Percentiles rank a stretch among this genome's conserved stretches.
Evolutionary conservation across 2,113 vertebrate species (phyloP).

Genomic region (Myotis yumanensis): DNA sequence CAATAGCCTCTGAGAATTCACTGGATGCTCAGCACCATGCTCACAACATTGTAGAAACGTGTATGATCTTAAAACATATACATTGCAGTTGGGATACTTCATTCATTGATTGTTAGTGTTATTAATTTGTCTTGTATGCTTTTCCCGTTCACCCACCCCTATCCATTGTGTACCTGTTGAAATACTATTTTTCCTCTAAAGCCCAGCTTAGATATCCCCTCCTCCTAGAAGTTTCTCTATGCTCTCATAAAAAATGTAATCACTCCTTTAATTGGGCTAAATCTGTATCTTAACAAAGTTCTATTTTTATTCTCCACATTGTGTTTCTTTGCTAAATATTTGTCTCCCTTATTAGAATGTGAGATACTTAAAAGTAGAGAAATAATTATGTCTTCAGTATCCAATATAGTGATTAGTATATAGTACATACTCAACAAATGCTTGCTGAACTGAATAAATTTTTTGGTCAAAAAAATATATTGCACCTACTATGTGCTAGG

Average conservation of each 20-base stretch:
- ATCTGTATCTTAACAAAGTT: neutral
- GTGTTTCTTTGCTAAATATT: constrained; percentile 25
- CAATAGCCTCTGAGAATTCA: neutral
- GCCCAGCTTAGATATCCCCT: neutral
- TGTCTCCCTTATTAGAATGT: neutral
- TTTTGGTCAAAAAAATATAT: neutral
- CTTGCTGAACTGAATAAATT: neutral
- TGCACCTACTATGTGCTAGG: neutral
- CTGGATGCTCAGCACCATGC: neutral
- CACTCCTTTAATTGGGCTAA: neutral
- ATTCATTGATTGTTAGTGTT: neutral
- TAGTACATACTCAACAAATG: constrained; percentile 12
- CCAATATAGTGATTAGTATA: neutral
- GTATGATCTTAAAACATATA: neutral
- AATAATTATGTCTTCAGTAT: neutral
- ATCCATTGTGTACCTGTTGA: neutral
- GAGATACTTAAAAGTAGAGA: neutral
- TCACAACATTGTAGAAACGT: neutral
- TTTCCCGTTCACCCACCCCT: neutral
- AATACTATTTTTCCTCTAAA: neutral
- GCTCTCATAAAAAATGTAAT: neutral
- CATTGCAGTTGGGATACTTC: neutral
- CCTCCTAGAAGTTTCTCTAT: neutral
- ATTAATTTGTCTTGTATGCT: neutral
- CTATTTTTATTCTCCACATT: neutral